phyloP scores from a whole-genome alignment of 2,888 invertebrate species.

The Panzeria rudis region DNA sequence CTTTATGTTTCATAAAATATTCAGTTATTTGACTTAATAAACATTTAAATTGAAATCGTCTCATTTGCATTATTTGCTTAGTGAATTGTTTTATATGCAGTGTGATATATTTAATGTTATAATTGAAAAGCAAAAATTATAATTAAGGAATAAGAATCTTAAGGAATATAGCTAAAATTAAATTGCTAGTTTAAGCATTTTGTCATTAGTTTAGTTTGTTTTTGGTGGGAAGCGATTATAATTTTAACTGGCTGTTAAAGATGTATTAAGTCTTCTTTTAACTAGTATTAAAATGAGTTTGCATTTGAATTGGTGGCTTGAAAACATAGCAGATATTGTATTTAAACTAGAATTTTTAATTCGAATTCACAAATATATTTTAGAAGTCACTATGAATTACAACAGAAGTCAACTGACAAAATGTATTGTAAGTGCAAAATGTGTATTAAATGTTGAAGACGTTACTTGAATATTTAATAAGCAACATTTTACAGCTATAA shows the following conservation, averaged over 20 bases:
- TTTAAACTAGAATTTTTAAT: not conserved
- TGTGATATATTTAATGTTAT: slow-evolving; percentile 66
- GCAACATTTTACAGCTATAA: not conserved
- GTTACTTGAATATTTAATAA: not conserved
- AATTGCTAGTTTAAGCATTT: slow-evolving; percentile 7
- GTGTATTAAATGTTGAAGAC: not conserved
- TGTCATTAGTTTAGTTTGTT: not conserved
- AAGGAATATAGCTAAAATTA: not conserved
- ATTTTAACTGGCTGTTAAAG: not conserved
- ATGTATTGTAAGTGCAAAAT: not conserved
- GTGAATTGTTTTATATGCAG: slow-evolving; percentile 64
- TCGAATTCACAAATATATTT: not conserved
- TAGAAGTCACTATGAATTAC: not conserved
- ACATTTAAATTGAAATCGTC: slow-evolving; percentile 73
- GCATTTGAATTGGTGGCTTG: not conserved
- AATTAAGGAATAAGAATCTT: slow-evolving; percentile 5
- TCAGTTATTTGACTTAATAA: slow-evolving; percentile 72
- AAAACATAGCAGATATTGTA: not conserved
- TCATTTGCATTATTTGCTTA: slow-evolving; percentile 72
- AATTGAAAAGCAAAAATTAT: slow-evolving; percentile 58
- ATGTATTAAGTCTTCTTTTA: not conserved
- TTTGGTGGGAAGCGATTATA: not conserved
- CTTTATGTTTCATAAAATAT: slow-evolving; percentile 71
- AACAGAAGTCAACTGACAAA: not conserved
- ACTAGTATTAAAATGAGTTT: not conserved